Percentiles rank a stretch among this genome's conserved stretches.
Evolutionary conservation across 2,888 invertebrate species (phyloP).

Genomic region (Silvanus unidentatus): DNA sequence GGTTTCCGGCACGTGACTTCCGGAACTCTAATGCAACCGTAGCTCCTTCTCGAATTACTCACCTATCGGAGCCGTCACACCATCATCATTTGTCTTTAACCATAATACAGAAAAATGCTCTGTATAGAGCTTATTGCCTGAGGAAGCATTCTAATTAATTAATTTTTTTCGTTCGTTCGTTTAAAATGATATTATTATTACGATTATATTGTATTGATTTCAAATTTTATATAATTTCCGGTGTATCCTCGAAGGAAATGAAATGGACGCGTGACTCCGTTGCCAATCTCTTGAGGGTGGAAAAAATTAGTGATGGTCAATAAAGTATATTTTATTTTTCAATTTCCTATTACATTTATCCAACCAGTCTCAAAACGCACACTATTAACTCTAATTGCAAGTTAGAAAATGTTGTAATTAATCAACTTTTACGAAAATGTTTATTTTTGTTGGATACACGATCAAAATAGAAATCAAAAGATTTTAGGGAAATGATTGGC

Average conservation of each 20-base stretch:
- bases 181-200: too few species aligned
- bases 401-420: too few species aligned
- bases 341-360: neutral
- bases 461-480: too few species aligned
- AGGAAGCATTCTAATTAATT: neutral
- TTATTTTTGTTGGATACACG: too few species aligned
- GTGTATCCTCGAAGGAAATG: constrained; percentile 29
- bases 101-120: too few species aligned
- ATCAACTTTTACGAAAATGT: too few species aligned
- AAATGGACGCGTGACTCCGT: constrained; percentile 25
- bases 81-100: neutral
- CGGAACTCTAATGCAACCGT: constrained; percentile 17
- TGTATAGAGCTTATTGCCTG: too few species aligned
- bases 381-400: constrained; percentile 9
- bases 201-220: constrained; percentile 24
- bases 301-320: constrained; percentile 9
- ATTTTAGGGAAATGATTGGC: neutral
- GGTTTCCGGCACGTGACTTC: constrained; percentile 36
- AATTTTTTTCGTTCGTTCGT: neutral
- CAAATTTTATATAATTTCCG: constrained; percentile 30
- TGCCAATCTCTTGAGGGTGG: constrained; percentile 14
- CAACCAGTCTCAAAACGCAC: constrained; percentile 6
- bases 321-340: constrained; percentile 13
- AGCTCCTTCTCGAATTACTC: constrained; percentile 27
- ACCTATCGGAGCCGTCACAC: constrained; percentile 8